A percentile compares a stretch with the other conserved stretches of the same genome.
phyloP scores from a whole-genome alignment of 2,888 invertebrate species.

The Bombylius discolor region DNA sequence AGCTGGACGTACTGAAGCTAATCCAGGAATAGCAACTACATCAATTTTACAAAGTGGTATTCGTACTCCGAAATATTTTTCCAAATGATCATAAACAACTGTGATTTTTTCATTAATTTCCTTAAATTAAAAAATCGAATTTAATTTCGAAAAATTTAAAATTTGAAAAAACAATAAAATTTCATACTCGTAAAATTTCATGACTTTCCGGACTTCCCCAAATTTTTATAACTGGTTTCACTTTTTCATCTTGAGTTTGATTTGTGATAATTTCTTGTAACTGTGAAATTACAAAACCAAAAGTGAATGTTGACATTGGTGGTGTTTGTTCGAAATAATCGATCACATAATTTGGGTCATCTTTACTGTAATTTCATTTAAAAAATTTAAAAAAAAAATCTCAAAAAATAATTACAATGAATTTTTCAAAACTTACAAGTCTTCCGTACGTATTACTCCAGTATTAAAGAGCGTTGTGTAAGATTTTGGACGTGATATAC shows the following conservation, averaged over 20 bases:
- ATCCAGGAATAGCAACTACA: slow-evolving; percentile 58
- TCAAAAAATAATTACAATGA: neutral
- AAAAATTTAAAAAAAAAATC: neutral
- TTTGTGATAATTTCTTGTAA: slow-evolving; percentile 32
- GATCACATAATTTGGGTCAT: slow-evolving; percentile 43
- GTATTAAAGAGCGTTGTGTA: slow-evolving; percentile 49
- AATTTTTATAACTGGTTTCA: slow-evolving; percentile 30
- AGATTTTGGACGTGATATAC: slow-evolving; percentile 47
- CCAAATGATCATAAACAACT: slow-evolving; percentile 45
- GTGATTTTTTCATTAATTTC: slow-evolving; percentile 46
- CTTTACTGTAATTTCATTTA: slow-evolving; percentile 18
- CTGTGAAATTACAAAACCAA: slow-evolving; percentile 60
- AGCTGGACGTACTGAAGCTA: slow-evolving; percentile 55
- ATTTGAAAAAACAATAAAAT: neutral
- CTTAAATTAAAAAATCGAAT: slow-evolving; percentile 27
- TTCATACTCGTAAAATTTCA: slow-evolving; percentile 30
- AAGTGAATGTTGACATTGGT: slow-evolving; percentile 62
- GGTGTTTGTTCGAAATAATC: slow-evolving; percentile 59
- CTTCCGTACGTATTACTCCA: slow-evolving; percentile 42
- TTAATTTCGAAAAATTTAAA: neutral
- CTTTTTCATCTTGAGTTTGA: slow-evolving; percentile 15
- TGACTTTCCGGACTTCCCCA: slow-evolving; percentile 38
- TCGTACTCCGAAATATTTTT: slow-evolving; percentile 50
- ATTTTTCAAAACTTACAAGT: slow-evolving; percentile 42
- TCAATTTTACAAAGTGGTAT: slow-evolving; percentile 56